Evolutionary conservation across 2,888 invertebrate species (phyloP).

Genomic region (Sceliomorpha sp.): DNA sequence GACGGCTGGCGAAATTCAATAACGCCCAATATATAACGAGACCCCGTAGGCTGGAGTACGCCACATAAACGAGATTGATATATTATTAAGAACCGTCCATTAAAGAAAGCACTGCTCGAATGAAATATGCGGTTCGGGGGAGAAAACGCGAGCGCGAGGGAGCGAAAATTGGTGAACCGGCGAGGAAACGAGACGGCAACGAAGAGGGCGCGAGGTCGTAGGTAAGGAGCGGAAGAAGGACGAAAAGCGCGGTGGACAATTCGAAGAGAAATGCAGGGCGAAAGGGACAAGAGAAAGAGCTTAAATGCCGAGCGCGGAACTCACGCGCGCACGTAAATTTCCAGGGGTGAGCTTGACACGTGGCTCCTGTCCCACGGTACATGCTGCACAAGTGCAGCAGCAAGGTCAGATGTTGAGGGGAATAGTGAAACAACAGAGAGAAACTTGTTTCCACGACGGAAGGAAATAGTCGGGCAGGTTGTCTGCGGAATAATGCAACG

Average conservation of each 20-base stretch:
- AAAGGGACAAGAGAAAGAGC: constrained; percentile 35
- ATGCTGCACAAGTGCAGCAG: constrained; percentile 68
- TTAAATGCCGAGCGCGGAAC: constrained; percentile 54
- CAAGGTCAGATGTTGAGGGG: constrained; percentile 65
- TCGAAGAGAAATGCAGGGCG: constrained; percentile 23
- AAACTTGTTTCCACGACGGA: constrained; percentile 27
- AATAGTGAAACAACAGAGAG: constrained; percentile 28
- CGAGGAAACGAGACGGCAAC: constrained; percentile 34
- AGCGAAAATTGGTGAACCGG: constrained; percentile 32
- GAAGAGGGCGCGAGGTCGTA: constrained; percentile 17
- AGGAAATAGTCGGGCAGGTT: constrained; percentile 24
- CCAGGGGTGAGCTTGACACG: constrained; percentile 63
- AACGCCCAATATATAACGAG: constrained; percentile 61
- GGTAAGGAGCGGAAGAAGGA: constrained; percentile 6
- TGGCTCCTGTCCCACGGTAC: constrained; percentile 72
- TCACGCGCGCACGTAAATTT: constrained; percentile 54
- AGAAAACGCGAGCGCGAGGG: constrained; percentile 45
- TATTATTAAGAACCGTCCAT: constrained; percentile 75
- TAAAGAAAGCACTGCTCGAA: constrained; percentile 69
- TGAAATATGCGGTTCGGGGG: constrained; percentile 69
- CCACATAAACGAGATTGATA: constrained; percentile 74
- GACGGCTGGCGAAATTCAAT: constrained; percentile 65
- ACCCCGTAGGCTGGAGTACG: constrained; percentile 29
- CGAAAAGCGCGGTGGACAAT: constrained; percentile 15
- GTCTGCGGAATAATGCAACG: constrained; percentile 12